Conservation (phyloP, 1,140 invertebrate species). For the Melanaphis sacchari region DNA sequence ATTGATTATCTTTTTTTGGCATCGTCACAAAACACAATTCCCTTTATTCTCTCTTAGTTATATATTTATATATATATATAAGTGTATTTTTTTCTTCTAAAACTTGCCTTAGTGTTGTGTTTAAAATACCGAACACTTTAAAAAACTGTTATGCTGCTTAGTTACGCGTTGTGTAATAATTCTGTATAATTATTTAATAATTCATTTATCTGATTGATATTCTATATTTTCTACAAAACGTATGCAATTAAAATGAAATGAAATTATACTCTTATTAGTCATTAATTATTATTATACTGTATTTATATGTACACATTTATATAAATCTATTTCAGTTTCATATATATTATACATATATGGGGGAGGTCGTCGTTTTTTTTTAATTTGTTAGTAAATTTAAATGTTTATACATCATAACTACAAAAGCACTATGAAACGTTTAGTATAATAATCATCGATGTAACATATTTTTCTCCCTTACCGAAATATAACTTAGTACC, state of each 20-base stretch:
- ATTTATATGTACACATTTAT: not conserved
- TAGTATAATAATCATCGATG: not conserved
- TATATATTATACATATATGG: not conserved
- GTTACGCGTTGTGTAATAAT: not conserved
- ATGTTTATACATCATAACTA: not conserved
- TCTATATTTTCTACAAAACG: not conserved
- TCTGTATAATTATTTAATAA: not conserved
- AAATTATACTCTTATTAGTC: too few species aligned
- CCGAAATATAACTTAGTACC: not conserved
- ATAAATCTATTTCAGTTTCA: not conserved
- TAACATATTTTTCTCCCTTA: not conserved
- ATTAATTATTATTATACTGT: not conserved
- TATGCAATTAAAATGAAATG: not conserved
- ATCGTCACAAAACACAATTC: not conserved
- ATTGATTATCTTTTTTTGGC: conserved; percentile 42
- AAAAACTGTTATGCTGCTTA: not conserved
- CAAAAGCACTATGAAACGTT: not conserved
- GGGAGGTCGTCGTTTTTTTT: not conserved
- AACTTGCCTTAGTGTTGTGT: not conserved
- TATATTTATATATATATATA: not conserved
- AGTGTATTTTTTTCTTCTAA: not conserved
- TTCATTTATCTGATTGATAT: not conserved
- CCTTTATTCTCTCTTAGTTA: not conserved
- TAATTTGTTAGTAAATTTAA: not conserved
- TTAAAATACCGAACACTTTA: not conserved